A percentile compares a stretch with the other conserved stretches of the same genome.
Evolutionary conservation across 2,113 vertebrate genomes (phyloP).

Genomic region (Ammospiza nelsoni): DNA sequence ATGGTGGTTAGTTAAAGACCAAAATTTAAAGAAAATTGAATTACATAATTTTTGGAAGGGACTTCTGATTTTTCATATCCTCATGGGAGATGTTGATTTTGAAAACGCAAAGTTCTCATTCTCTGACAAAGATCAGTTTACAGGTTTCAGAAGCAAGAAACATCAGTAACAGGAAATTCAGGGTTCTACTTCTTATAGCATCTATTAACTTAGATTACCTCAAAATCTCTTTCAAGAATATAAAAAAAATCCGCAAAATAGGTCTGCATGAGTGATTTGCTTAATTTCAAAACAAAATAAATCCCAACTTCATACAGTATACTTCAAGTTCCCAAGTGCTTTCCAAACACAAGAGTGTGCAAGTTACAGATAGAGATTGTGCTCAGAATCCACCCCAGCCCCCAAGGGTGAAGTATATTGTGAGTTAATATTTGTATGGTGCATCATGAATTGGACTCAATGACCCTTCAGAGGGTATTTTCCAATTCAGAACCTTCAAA

Average conservation of each 20-base stretch:
- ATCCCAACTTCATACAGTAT: not conserved
- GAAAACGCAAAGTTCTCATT: not conserved
- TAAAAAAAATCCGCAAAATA: not conserved
- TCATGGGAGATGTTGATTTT: not conserved
- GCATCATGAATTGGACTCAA: not conserved
- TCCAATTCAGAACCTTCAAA: not conserved
- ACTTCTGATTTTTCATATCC: not conserved
- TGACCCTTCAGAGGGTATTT: not conserved
- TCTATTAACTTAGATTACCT: not conserved
- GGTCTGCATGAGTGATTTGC: not conserved
- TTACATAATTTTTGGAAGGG: not conserved
- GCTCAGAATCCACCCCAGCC: not conserved
- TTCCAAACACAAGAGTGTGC: not conserved
- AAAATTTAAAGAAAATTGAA: not conserved
- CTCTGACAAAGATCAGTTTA: not conserved
- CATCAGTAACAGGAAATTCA: not conserved
- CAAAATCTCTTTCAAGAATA: not conserved
- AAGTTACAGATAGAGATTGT: not conserved
- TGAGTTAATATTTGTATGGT: not conserved
- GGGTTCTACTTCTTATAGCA: not conserved
- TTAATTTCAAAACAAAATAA: not conserved
- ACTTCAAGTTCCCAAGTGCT: not conserved
- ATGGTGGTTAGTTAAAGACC: not conserved
- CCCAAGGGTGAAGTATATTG: not conserved
- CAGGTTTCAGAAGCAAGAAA: not conserved